These are phyloP conservation scores for Astropecten irregularis DNA, from an alignment of 53 echinoderm and acorn worm species.

Conservation along the genomic window DNA sequence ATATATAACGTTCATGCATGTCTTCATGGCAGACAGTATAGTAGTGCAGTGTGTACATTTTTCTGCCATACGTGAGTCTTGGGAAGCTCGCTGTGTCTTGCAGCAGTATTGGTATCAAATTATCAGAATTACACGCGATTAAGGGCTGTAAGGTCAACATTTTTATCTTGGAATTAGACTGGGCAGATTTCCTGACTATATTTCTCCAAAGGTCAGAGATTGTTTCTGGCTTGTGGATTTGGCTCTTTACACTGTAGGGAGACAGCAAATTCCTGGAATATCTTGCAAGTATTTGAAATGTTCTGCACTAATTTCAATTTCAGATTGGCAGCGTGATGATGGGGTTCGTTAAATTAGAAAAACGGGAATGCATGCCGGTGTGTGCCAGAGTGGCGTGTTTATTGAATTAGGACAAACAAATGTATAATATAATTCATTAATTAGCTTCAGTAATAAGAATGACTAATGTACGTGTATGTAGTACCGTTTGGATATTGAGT, in stretches of 20 bases:
- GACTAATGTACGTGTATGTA: too few species aligned
- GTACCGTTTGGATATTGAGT: too few species aligned
- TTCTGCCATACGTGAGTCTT: too few species aligned
- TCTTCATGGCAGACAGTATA: too few species aligned
- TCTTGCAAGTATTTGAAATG: conserved; percentile 49
- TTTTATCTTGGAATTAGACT: conserved; percentile 19
- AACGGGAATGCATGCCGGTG: too few species aligned
- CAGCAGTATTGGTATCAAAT: conserved; percentile 27
- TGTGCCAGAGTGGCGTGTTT: too few species aligned
- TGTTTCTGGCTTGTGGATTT: conserved; percentile 9
- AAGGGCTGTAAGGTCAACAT: conserved; percentile 43
- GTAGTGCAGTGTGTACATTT: too few species aligned
- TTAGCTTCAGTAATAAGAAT: too few species aligned
- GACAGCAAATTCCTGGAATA: conserved; percentile 34
- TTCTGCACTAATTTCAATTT: conserved; percentile 54
- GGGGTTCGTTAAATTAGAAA: background rate
- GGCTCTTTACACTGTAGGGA: conserved; percentile 27
- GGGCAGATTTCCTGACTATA: conserved; percentile 11
- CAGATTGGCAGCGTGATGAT: conserved; percentile 23
- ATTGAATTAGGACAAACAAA: too few species aligned
- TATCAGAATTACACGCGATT: conserved; percentile 46
- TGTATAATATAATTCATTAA: too few species aligned
- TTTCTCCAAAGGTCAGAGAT: conserved; percentile 44
- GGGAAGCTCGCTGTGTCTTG: too few species aligned
- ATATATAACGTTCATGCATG: too few species aligned